Conservation (phyloP, 2,888 invertebrate species). For the Ophonus ardosiacus region DNA sequence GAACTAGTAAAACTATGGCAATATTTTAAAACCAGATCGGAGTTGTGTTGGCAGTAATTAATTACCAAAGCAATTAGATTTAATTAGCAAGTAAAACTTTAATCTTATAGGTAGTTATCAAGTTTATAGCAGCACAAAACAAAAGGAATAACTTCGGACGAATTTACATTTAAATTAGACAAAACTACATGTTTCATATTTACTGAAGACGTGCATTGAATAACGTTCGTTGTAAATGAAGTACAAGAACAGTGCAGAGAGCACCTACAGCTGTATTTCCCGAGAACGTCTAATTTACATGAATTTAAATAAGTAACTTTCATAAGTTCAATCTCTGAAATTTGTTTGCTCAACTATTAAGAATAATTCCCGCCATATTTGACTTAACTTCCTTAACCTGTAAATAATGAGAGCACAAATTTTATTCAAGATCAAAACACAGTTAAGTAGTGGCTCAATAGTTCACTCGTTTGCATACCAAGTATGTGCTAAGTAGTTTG, state of each 20-base stretch:
- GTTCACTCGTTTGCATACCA: neutral
- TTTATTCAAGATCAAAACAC: neutral
- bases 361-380: slow-evolving; percentile 14
- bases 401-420: neutral
- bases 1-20: neutral
- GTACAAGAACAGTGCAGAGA: neutral
- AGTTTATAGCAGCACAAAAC: neutral
- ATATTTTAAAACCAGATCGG: neutral
- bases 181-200: slow-evolving; percentile 48
- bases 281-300: slow-evolving; percentile 27
- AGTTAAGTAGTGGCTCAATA: neutral
- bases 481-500: neutral
- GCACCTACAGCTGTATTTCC: neutral
- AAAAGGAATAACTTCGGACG: slow-evolving; percentile 18
- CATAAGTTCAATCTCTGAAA: slow-evolving; percentile 26
- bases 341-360: slow-evolving; percentile 31
- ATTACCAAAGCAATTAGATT: slow-evolving; percentile 32
- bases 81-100: slow-evolving; percentile 40
- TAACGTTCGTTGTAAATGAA: slow-evolving; percentile 30
- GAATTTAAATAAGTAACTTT: slow-evolving; percentile 44
- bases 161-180: slow-evolving; percentile 44
- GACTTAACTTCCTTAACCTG: neutral
- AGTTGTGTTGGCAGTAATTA: slow-evolving; percentile 1
- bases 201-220: slow-evolving; percentile 45
- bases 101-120: slow-evolving; percentile 47